Evolutionary conservation across 2,797 vertebrate species (phyloP).

Genomic region (Centroberyx gerrardi): DNA sequence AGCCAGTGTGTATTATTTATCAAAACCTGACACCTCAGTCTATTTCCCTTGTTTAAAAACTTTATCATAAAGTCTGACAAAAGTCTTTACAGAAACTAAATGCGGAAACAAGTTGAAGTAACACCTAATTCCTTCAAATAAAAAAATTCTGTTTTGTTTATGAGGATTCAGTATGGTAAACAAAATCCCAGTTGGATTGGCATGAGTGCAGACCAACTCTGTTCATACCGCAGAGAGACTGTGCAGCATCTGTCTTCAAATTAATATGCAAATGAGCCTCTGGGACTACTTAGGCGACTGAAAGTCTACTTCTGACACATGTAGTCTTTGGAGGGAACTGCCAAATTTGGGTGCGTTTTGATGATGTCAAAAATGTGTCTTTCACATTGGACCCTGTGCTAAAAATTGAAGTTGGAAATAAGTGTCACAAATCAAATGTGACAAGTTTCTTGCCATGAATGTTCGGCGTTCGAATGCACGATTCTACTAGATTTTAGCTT

Average conservation of each 20-base stretch:
- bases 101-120: constrained; percentile 19
- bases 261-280: constrained; percentile 59
- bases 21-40: too few species aligned
- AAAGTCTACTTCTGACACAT: constrained; percentile 1
- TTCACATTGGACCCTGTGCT: constrained; percentile 6
- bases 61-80: not conserved
- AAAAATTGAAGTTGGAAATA: constrained; percentile 18
- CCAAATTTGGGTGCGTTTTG: constrained; percentile 32
- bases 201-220: constrained; percentile 38
- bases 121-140: constrained; percentile 57
- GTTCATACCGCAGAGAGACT: constrained; percentile 43
- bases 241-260: constrained; percentile 48
- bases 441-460: not conserved
- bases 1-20: too few species aligned
- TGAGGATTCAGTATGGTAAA: constrained; percentile 45
- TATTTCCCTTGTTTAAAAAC: too few species aligned
- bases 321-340: constrained; percentile 1
- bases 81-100: constrained; percentile 35
- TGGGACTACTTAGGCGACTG: constrained; percentile 21
- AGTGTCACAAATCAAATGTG: constrained; percentile 16
- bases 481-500: not conserved
- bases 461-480: not conserved
- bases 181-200: constrained; percentile 50
- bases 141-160: constrained; percentile 60
- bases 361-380: constrained; percentile 28